Base-by-base conservation (phyloP, 2,797 vertebrate genomes). In the Ara ararauna region DNA sequence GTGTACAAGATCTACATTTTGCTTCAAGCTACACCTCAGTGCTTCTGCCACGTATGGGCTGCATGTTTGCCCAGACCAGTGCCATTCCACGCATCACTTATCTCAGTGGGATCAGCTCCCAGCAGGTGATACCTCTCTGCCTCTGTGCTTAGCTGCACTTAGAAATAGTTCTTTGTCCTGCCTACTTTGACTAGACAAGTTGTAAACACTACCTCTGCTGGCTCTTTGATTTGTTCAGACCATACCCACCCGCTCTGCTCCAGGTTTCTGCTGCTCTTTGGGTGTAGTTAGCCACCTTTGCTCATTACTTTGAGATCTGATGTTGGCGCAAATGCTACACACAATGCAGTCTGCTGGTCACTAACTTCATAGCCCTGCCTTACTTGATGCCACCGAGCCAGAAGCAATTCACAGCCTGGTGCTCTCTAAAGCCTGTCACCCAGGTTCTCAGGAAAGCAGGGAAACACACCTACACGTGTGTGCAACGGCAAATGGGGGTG, bases 291-390 rank as follows among this genome's bases (percentile, higher is more conserved):
- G 36, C 30, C 45, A 44, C 26, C 30, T 70, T 18, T 48, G 58
- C 72, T 51, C 24, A 5, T 2, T 10, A 32, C 53, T 82, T 45
- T 30, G 29, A 87, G 38, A 44, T 3, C 48, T 45, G 48, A 38
- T 10, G 34, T 29, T 7, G 44, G 17, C 5, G 11, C 15, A 62
- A 68, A 40, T 2, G 1, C 32, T 26, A 9, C 2, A 4, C 44
- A 22, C 48, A 5, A 21, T 26, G 82, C 32, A 32, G 24, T 10
- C 51, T 60, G 72, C 36, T 38, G 58, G 42, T 42, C 50, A 4
- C 56, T 20, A 8, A 15, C 38, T 54, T 23, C 15, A 5, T 7
- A 40, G 51, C 23, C 50, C 71, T 27, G 15, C 32, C 61, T 71
- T 23, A 9, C 19, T 22, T 65, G 14, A 11, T 11, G 48, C 15